Percentiles rank a stretch among this genome's conserved stretches.
These are phyloP conservation scores for Pachliopta kotzebuea DNA, from an alignment of 2,888 invertebrate genomes.

Conservation along the genomic window DNA sequence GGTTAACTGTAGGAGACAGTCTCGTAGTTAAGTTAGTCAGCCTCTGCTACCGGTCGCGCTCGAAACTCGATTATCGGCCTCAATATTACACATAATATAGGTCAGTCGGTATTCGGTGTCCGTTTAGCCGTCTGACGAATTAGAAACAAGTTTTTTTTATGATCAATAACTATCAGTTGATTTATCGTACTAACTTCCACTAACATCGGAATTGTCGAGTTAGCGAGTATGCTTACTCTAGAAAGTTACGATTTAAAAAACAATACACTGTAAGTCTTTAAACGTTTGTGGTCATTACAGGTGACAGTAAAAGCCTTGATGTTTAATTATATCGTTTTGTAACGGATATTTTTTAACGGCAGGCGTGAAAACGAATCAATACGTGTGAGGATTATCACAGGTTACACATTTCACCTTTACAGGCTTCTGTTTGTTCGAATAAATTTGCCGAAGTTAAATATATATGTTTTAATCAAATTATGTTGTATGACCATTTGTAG, in stretches of 20 bases:
- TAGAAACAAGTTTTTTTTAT: slow-evolving; percentile 51
- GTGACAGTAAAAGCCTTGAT: not conserved
- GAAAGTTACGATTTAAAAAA: too few species aligned
- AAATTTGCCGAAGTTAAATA: not conserved
- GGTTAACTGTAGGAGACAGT: slow-evolving; percentile 4
- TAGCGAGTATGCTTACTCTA: not conserved
- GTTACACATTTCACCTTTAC: not conserved
- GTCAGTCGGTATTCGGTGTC: slow-evolving; percentile 51
- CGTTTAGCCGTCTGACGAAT: slow-evolving; percentile 51
- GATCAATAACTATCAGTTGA: slow-evolving; percentile 43
- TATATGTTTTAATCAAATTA: not conserved
- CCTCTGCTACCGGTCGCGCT: slow-evolving; percentile 29
- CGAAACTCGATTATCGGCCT: slow-evolving; percentile 40
- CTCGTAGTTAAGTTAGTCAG: slow-evolving; percentile 24
- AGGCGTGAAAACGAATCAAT: not conserved
- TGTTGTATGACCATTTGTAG: too few species aligned
- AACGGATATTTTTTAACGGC: not conserved
- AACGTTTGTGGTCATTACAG: not conserved
- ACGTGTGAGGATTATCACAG: not conserved
- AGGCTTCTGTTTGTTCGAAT: not conserved
- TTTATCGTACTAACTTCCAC: slow-evolving; percentile 48
- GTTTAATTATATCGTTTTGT: not conserved
- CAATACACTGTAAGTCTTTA: not conserved
- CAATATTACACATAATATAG: slow-evolving; percentile 42
- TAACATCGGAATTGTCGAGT: not conserved